These are phyloP conservation scores for Pterocles orientalis DNA, from an alignment of 2,113 vertebrate genomes.

Conservation along the genomic window DNA sequence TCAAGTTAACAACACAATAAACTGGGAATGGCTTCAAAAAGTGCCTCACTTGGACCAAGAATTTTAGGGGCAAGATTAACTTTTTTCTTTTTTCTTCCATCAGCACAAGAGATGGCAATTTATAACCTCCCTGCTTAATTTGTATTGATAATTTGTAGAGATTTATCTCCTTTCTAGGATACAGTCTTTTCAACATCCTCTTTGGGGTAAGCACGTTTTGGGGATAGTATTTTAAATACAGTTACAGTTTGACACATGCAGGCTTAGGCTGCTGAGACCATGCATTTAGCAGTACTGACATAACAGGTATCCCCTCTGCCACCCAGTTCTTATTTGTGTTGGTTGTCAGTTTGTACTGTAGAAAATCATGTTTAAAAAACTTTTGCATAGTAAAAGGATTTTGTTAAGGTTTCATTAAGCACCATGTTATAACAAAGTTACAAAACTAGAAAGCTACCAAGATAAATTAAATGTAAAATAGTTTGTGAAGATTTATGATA, in stretches of 20 bases:
- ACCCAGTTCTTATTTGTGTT: background rate
- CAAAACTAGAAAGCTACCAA: background rate
- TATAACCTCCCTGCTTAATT: background rate
- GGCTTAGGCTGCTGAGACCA: background rate
- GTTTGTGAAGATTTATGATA: constrained; percentile 24
- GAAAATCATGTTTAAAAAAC: background rate
- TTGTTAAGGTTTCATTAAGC: background rate
- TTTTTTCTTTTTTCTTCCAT: background rate
- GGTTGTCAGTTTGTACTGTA: background rate
- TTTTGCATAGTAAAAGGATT: background rate
- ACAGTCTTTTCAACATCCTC: background rate
- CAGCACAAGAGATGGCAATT: background rate
- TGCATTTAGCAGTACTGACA: background rate
- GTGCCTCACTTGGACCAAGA: background rate
- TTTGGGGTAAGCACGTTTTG: background rate
- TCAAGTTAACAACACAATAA: background rate
- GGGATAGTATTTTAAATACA: background rate
- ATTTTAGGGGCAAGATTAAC: background rate
- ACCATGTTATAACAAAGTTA: background rate
- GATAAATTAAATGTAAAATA: constrained; percentile 16
- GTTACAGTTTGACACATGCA: background rate
- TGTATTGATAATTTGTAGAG: background rate
- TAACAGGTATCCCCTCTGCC: background rate
- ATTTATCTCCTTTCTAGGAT: background rate
- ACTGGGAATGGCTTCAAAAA: background rate